Conservation (phyloP, 2,113 vertebrate genomes). For the Murina feae region DNA sequence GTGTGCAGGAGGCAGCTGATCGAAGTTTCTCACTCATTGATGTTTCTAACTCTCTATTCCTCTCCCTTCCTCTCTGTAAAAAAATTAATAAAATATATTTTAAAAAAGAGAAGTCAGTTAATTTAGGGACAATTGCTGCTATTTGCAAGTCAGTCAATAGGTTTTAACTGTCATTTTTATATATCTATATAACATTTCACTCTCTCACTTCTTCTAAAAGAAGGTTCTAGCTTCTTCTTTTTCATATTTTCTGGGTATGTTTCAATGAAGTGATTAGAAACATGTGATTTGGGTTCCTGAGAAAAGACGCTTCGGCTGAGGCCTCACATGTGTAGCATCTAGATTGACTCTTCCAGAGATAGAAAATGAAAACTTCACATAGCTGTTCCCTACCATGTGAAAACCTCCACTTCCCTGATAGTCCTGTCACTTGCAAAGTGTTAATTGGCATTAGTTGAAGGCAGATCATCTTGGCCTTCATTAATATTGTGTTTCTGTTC, state of each 20-base stretch:
- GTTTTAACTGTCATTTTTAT: not conserved
- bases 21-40: too few species aligned
- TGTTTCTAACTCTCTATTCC: too few species aligned
- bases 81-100: too few species aligned
- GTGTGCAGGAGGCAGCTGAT: too few species aligned
- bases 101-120: not conserved
- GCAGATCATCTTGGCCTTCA: constrained; percentile 41
- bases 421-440: constrained; percentile 49
- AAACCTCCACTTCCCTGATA: constrained; percentile 9
- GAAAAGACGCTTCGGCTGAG: not conserved
- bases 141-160: not conserved
- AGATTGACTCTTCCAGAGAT: constrained; percentile 49
- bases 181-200: not conserved
- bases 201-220: not conserved
- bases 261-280: not conserved
- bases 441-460: constrained; percentile 60
- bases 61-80: too few species aligned
- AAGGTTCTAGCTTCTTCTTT: not conserved
- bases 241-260: not conserved
- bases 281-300: not conserved
- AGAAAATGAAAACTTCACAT: constrained; percentile 67
- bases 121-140: not conserved
- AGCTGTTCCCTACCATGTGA: constrained; percentile 60
- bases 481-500: constrained; percentile 63
- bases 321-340: constrained; percentile 31